A percentile compares a stretch with the other conserved stretches of the same genome.
phyloP scores from a whole-genome alignment of 2,113 vertebrate species.

The Hirundichthys speculiger region DNA sequence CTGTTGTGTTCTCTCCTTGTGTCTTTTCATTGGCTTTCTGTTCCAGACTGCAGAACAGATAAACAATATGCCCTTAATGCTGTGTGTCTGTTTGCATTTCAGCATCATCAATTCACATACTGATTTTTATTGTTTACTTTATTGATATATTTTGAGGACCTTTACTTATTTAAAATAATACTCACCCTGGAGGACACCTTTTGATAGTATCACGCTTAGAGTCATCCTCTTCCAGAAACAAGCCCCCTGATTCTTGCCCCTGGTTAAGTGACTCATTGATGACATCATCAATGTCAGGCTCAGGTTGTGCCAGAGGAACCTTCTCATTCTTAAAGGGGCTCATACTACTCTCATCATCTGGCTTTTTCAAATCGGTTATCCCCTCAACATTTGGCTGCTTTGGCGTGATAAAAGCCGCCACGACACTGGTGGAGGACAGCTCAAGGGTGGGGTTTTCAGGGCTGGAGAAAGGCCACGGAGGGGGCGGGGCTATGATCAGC shows the following conservation, averaged over 20 bases:
- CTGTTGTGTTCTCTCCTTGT: constrained; percentile 16
- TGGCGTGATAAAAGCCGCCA: constrained; percentile 67
- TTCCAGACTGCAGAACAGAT: constrained; percentile 73
- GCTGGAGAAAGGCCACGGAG: constrained; percentile 77
- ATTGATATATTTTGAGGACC: neutral
- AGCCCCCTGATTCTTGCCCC: constrained; percentile 43
- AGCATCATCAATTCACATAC: constrained; percentile 22
- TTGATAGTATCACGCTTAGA: constrained; percentile 73
- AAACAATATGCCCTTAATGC: constrained; percentile 59
- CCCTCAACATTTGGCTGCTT: constrained; percentile 38
- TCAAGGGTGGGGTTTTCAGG: constrained; percentile 46
- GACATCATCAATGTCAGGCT: constrained; percentile 52
- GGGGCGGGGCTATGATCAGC: constrained; percentile 74
- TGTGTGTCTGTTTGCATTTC: constrained; percentile 12
- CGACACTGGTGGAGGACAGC: constrained; percentile 56
- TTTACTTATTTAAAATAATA: constrained; percentile 34
- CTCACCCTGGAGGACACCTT: constrained; percentile 68
- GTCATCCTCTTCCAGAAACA: constrained; percentile 67
- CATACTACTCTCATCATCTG: constrained; percentile 8
- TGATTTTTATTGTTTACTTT: neutral
- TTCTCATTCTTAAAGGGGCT: constrained; percentile 25
- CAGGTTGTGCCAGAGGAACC: constrained; percentile 44
- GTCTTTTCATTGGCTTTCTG: constrained; percentile 59
- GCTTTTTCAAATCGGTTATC: constrained; percentile 32
- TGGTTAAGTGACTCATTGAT: constrained; percentile 43